These are phyloP conservation scores for Hydractinia symbiolongicarpus DNA, from an alignment of 30 jellyfish, hydroid and myxozoan species.

Conservation along the genomic window DNA sequence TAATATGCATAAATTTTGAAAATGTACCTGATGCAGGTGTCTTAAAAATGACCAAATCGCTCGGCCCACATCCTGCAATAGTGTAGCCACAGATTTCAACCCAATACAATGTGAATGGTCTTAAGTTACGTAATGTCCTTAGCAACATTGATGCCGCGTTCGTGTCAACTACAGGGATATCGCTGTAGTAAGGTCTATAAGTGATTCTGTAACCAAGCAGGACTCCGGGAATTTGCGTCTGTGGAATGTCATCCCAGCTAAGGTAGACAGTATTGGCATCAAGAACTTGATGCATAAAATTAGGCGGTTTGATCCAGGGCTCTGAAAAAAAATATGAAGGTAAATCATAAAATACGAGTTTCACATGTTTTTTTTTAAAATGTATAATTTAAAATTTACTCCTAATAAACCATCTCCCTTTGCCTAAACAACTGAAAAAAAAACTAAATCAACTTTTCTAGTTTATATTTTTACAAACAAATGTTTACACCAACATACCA, in stretches of 20 bases:
- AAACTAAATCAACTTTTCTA: too few relatives aligned
- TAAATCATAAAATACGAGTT: too few relatives aligned
- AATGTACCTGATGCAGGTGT: background rate
- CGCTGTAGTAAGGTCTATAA: background rate
- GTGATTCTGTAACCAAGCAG: constrained; percentile 3
- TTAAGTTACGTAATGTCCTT: background rate
- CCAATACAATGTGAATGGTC: background rate
- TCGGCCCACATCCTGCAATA: constrained; percentile 19
- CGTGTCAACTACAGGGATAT: background rate
- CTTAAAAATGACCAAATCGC: background rate
- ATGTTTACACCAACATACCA: too few relatives aligned
- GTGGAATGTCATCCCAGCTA: constrained; percentile 23
- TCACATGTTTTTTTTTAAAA: too few relatives aligned
- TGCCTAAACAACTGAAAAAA: too few relatives aligned
- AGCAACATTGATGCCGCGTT: background rate
- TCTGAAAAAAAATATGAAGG: background rate
- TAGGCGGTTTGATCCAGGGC: background rate
- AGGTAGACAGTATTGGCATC: constrained; percentile 6
- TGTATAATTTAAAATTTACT: too few relatives aligned
- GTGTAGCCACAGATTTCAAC: constrained; percentile 1
- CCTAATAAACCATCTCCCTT: too few relatives aligned
- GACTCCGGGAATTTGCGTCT: constrained; percentile 2
- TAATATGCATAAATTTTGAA: too few relatives aligned
- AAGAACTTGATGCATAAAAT: background rate
- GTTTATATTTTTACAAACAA: too few relatives aligned